Percentiles rank a stretch among this genome's conserved stretches.
These are phyloP conservation scores for Mastomys natalensis DNA, from an alignment of 2,113 vertebrate species.

Conservation along the genomic window DNA sequence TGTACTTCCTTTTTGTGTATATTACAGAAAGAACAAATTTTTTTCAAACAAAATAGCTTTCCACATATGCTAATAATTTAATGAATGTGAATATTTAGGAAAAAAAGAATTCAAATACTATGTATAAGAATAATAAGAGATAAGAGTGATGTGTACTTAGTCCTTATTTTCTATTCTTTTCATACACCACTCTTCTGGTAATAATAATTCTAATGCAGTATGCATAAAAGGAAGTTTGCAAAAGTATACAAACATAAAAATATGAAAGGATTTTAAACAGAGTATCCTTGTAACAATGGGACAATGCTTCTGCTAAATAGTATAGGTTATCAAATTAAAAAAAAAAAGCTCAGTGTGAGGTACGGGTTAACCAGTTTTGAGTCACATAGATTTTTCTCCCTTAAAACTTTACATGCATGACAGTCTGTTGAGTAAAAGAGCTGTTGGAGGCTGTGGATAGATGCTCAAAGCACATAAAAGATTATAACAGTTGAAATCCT, in stretches of 20 bases:
- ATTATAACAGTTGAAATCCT: not conserved
- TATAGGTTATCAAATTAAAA: not conserved
- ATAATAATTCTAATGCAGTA: not conserved
- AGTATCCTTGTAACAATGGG: not conserved
- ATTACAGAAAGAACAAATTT: not conserved
- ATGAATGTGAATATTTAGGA: not conserved
- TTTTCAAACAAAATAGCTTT: not conserved
- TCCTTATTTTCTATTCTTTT: not conserved
- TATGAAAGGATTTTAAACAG: not conserved
- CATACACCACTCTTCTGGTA: not conserved
- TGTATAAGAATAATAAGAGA: not conserved
- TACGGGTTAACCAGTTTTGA: not conserved
- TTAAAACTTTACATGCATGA: not conserved
- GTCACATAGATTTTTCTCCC: not conserved
- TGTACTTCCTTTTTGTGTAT: not conserved
- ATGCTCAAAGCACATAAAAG: not conserved
- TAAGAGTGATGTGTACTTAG: not conserved
- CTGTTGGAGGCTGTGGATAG: not conserved
- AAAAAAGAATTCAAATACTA: not conserved
- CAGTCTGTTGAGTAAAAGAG: not conserved
- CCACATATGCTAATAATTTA: not conserved
- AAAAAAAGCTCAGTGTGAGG: not conserved
- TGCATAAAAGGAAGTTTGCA: not conserved
- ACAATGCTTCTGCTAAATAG: not conserved
- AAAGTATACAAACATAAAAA: not conserved